Evolutionary conservation across 2,113 vertebrate species (phyloP).

Genomic region (Struthio camelus): DNA sequence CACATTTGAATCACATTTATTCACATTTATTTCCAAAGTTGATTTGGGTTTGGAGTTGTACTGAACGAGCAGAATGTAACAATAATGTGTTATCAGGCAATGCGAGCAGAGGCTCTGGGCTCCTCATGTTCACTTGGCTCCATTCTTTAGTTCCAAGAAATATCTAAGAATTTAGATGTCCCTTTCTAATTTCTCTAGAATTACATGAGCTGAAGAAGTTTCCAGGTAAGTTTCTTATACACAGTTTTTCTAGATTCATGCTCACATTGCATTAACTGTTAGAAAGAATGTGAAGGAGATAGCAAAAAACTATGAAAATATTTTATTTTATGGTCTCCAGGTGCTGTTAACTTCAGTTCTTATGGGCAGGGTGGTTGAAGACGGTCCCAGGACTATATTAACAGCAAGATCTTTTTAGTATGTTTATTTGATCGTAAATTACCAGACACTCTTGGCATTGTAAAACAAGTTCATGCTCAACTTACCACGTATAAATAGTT

Average conservation of each 20-base stretch:
- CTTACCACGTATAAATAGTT: not conserved
- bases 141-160: not conserved
- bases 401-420: not conserved
- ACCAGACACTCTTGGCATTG: not conserved
- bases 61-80: not conserved
- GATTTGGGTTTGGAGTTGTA: not conserved
- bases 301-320: not conserved
- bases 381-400: not conserved
- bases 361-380: not conserved
- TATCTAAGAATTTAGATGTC: not conserved
- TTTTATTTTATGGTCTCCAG: not conserved
- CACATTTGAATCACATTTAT: too few relatives aligned
- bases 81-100: not conserved
- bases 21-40: not conserved
- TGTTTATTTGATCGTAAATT: not conserved
- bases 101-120: not conserved
- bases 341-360: not conserved
- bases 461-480: not conserved
- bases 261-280: not conserved
- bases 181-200: not conserved
- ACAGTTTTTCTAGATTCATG: not conserved
- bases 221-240: not conserved
- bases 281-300: not conserved
- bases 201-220: not conserved
- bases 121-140: fast-evolving